Base-by-base conservation (phyloP, 2,113 vertebrate genomes). In the Sterrhoptilus dennistouni region DNA sequence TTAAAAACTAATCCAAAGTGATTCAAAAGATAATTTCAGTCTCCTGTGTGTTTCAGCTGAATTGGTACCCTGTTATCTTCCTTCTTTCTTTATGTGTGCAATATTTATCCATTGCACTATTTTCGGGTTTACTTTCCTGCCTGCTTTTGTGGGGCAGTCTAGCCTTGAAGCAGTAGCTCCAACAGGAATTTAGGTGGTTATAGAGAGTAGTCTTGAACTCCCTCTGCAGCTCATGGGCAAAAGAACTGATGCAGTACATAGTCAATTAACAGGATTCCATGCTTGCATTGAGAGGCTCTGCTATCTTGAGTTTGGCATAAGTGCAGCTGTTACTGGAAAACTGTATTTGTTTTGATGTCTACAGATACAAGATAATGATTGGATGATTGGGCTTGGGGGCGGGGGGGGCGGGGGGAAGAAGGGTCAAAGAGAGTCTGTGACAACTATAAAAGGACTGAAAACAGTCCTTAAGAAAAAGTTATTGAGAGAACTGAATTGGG, bases 191-290 rank as follows among this genome's bases (percentile, higher is more conserved):
- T 5, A 29, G 24, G 4, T 8, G 8, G 4, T 40, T 78, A 40
- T 3, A 23, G 66, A 72, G 20, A 23, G 15, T 5, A 7, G 11
- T 72, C 12, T 14, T 0, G 0, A 40, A 13, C 25, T 83, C 35
- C n/a, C 31, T 42, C 27, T 29, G 52, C 44, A 40, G 24, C 70
- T 71, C 49, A 14, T 2, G 1, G 24, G n/a, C 28, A 15, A 12
- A 21, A 60, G 71, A 36, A 53, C 68, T 83, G 56, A 35, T 69
- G 15, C 36, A 74, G 13, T 40, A 36, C 31, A 14, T 23, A 5
- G 15, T 57, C 57, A 76, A 49, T 61, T 68, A 57, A 22, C 57
- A 76, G 56, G 40, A 57, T 44, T 21, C 17, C 33, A 4, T 35
- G 19, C 79, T 76, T 77, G 15, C 50, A 12, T 10, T 68, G 47